Conservation (phyloP, 2,797 vertebrate species). For the Smutsia gigantea region DNA sequence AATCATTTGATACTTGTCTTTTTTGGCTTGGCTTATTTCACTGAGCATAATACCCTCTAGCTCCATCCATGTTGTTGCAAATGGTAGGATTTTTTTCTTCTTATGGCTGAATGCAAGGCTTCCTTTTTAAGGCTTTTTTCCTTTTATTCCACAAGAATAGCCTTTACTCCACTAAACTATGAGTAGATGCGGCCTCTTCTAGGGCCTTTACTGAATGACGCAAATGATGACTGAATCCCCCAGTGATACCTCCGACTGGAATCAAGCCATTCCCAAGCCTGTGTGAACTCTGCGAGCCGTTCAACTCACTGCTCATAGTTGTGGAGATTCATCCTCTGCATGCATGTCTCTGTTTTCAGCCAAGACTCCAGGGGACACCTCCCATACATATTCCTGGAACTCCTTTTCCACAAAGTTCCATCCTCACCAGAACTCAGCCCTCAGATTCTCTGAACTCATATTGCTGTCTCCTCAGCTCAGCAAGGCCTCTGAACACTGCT, state of each 20-base stretch:
- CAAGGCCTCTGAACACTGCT: background rate
- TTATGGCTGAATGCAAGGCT: no score
- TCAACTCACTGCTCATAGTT: background rate
- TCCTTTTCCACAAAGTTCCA: background rate
- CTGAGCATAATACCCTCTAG: no score
- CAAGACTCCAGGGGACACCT: background rate
- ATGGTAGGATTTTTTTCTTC: no score
- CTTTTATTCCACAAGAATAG: no score
- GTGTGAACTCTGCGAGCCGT: background rate
- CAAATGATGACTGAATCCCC: background rate
- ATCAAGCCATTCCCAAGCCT: background rate
- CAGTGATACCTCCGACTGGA: background rate
- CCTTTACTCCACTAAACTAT: background rate
- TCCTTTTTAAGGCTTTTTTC: background rate
- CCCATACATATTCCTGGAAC: background rate
- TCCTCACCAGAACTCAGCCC: background rate
- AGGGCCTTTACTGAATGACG: background rate
- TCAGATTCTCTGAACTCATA: background rate
- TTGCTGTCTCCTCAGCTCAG: background rate
- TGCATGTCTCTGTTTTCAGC: background rate
- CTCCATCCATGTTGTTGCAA: no score
- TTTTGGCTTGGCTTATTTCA: no score
- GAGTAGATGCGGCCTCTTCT: background rate
- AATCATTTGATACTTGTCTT: no score
- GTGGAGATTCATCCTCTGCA: rapidly evolving